Evolutionary conservation across 2,888 invertebrate genomes (phyloP).

Genomic region (Peribatodes rhomboidaria): DNA sequence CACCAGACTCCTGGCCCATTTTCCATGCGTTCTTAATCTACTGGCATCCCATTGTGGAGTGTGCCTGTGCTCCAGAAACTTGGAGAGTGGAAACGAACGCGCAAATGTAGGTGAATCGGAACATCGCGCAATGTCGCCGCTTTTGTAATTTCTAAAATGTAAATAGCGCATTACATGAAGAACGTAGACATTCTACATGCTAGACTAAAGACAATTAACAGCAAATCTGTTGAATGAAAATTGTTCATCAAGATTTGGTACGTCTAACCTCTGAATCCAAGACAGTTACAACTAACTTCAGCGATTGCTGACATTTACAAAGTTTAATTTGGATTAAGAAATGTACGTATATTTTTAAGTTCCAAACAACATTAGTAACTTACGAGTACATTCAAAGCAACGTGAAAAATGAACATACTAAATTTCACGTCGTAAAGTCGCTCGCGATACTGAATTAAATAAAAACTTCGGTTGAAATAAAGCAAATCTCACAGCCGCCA

Average conservation of each 20-base stretch:
- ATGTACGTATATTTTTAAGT: too few species aligned
- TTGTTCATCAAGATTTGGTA: too few species aligned
- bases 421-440: background rate
- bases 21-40: conserved; percentile 65
- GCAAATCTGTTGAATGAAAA: too few species aligned
- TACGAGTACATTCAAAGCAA: background rate
- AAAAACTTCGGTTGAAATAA: conserved; percentile 17
- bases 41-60: conserved; percentile 66
- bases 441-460: background rate
- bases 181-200: background rate
- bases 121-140: conserved; percentile 17
- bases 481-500: conserved; percentile 19
- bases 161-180: background rate
- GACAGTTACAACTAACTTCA: too few species aligned
- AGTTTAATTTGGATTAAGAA: too few species aligned
- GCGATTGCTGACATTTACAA: too few species aligned
- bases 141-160: conserved; percentile 13
- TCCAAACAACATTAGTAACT: too few species aligned
- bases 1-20: conserved; percentile 39
- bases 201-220: background rate
- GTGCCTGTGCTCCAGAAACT: conserved; percentile 68
- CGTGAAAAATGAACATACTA: background rate
- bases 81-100: conserved; percentile 38
- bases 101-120: conserved; percentile 24
- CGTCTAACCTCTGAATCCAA: too few species aligned